A percentile compares a stretch with the other conserved stretches of the same genome.
Conservation (phyloP, 2,113 vertebrate genomes). For the Rhabdornis inornatus region DNA sequence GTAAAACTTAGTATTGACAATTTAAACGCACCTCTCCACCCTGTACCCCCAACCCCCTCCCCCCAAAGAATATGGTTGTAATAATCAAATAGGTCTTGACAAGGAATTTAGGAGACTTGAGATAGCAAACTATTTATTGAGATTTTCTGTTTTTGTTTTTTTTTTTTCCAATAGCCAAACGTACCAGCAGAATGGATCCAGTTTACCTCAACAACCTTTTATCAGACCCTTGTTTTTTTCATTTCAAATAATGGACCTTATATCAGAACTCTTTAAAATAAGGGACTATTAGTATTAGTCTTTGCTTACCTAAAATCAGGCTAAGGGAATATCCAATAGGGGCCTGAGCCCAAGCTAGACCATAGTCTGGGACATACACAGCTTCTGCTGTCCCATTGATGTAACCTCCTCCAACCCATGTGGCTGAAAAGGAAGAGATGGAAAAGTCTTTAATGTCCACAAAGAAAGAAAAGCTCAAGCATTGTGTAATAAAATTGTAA, state of each 20-base stretch:
- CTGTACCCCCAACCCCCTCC: too few relatives aligned
- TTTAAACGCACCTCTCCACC: neutral
- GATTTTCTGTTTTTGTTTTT: neutral
- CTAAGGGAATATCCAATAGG: slow-evolving; percentile 97
- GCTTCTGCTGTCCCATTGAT: slow-evolving; percentile 98
- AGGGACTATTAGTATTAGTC: neutral
- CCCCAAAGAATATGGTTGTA: neutral
- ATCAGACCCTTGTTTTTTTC: neutral
- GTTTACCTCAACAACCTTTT: neutral
- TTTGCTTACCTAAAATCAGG: slow-evolving; percentile 87
- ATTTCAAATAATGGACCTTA: neutral
- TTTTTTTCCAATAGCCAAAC: neutral
- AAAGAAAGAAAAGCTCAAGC: neutral
- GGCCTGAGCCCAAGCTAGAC: slow-evolving; percentile 96
- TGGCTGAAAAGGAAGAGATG: slow-evolving; percentile 78
- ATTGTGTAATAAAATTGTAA: neutral
- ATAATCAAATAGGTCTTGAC: neutral
- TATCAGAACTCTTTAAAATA: neutral
- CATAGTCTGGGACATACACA: slow-evolving; percentile 89
- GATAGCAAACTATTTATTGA: neutral
- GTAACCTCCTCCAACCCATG: slow-evolving; percentile 98
- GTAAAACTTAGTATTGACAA: neutral
- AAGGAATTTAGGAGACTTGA: neutral
- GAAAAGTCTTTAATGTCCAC: neutral
- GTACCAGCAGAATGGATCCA: neutral